Base-by-base conservation (phyloP, 2,113 vertebrate species). In the Ursus arctos region DNA sequence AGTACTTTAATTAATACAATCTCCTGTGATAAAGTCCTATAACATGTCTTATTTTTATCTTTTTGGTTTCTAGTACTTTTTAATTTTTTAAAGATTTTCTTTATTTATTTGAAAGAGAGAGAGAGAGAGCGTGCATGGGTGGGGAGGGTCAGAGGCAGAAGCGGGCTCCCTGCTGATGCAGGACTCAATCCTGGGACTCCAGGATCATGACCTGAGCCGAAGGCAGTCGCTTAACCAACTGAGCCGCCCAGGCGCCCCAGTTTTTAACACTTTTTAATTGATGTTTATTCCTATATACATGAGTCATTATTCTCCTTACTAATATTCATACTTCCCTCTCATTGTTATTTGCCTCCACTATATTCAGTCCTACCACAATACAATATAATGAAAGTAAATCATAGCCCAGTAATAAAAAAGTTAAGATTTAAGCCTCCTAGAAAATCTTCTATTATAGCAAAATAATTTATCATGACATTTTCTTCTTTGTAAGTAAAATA, bases 391-490 rank as follows among this genome's bases (percentile, higher is more conserved):
- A 96, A 83, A 92, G 26, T 77, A 94, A 92, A 6, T 53, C 13
- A 49, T 6, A 0, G 59, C 33, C 21, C 93, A 81, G 16, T 24
- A 77, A 94, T 88, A 36, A 93, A 88, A 88, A 55, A 96, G 65
- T 4, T 7, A 14, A 77, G 89, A 67, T 63, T 24, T 86, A 47
- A 89, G 0, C 16, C n/a, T 85, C 28, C 40, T 83, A 79, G 82
- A 95, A 88, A 77, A 55, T 36, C 55, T 51, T 95, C 47, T 82
- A 12, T 74, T 74, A 86, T 1, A 80, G 28, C 1, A 94, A 91
- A 67, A 81, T 91, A 91, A 92, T 94, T 96, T 96, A 59, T 85
- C 61, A 31, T 96, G 36, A 69, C 31, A 18, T 80, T n/a, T 93
- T 85, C 63, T 85, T 94, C n/a, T 43, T 82, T 57, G 11, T 93